Conservation (phyloP, 2,797 vertebrate genomes). For the Allobates femoralis region DNA sequence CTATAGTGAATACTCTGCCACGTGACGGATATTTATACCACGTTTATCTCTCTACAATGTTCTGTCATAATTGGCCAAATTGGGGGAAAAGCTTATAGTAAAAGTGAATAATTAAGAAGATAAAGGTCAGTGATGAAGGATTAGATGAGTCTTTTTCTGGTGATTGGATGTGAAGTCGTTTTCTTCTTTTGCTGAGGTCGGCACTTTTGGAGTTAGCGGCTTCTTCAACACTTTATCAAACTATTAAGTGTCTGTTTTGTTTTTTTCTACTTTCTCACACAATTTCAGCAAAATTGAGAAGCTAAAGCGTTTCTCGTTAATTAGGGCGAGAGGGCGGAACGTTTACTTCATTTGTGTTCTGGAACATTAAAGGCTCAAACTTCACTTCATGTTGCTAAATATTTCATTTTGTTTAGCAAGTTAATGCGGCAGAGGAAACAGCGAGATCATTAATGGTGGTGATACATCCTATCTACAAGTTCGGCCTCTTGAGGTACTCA, state of each 20-base stretch:
- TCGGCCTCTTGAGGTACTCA: neutral
- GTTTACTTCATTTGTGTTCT: neutral
- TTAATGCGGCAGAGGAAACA: no score
- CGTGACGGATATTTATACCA: neutral
- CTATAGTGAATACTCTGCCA: neutral
- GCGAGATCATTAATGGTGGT: neutral
- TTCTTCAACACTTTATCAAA: conserved; percentile 32
- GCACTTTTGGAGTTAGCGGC: conserved; percentile 39
- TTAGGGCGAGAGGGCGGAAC: neutral
- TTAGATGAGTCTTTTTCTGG: conserved; percentile 28
- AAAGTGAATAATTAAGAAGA: conserved; percentile 18
- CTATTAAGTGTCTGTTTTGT: conserved; percentile 50
- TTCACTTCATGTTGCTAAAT: neutral
- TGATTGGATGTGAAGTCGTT: conserved; percentile 42
- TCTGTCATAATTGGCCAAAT: conserved; percentile 31
- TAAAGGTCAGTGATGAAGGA: conserved; percentile 26
- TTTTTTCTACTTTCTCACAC: neutral
- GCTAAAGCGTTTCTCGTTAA: neutral
- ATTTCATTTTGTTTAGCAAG: neutral
- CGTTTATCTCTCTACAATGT: neutral
- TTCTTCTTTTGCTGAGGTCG: conserved; percentile 42
- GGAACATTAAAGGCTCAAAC: no score
- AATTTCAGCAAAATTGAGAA: conserved; percentile 14
- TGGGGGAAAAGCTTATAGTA: conserved; percentile 21
- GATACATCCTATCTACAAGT: neutral